Evolutionary conservation across 2,888 invertebrate species (phyloP), one percentile per base, ranked within the genome.

Genomic region (Theretra japonica): DNA sequence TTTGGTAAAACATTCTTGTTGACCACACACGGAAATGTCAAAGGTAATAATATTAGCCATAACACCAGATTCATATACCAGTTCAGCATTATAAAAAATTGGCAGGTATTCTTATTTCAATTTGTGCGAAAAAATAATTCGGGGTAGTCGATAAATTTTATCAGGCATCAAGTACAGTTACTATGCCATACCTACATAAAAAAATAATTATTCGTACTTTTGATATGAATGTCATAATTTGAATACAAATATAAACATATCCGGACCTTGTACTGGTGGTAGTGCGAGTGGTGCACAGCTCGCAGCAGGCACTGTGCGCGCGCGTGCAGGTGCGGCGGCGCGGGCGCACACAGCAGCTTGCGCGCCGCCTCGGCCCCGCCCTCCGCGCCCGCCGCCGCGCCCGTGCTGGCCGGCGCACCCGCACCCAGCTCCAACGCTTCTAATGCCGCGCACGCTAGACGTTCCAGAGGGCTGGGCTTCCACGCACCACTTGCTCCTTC

Each of bases 261-360:
- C 5, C 23, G 70, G 15, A 96, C 98, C 95, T 98, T 99, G 86
- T 98, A 98, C 80, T 96, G 96, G 86, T 99, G 98, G 89, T 99
- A 99, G 7, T 95, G 93, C 62, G 96, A 96, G 48, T 96, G 96
- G 33, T 96, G 95, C 50, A 99, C 90, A 0, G 98, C 97, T 0
- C 98, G 96, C 78, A 99, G 90, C 73, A 99, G 95, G 41, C 97
- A 97, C 83, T 98, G 98, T 2, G 98, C 97, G 74, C 94, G 80
- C 0, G 93, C 92, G 68, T 94, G 94, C 62, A 95, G 80, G 17
- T 89, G 90, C 48, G 73, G 83, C 62, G 91, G 88, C 17, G 94
- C 94, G 21, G 94, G 94, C 28, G 94, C 92, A 68, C 94, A 94
- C 57, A 95, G 86, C 77, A 95, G 83, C n/a, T 82, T 81, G 25